Conservation (phyloP, 2,113 vertebrate species). For the Indicator maculatus region DNA sequence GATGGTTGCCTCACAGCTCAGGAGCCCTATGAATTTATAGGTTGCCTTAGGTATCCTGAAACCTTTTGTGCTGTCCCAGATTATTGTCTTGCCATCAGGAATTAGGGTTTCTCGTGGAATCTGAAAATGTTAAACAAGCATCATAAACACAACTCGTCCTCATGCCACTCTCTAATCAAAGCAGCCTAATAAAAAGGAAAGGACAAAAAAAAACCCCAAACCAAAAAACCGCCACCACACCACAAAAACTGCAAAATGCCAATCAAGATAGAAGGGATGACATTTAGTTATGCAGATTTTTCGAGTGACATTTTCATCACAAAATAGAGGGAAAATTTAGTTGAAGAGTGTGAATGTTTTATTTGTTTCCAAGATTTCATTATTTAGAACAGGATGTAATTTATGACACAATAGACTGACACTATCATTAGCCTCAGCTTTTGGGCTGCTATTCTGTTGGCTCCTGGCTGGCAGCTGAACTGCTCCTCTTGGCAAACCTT, state of each 20-base stretch:
- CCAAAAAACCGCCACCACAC: neutral
- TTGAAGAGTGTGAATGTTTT: neutral
- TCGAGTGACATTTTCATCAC: constrained; percentile 24
- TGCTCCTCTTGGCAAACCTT: neutral
- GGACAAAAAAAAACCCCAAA: neutral
- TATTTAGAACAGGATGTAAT: constrained; percentile 61
- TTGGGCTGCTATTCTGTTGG: constrained; percentile 5
- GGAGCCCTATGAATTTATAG: constrained; percentile 83
- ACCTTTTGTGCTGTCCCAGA: constrained; percentile 90
- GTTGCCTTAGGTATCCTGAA: constrained; percentile 88
- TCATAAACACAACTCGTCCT: neutral
- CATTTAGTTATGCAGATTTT: constrained; percentile 8
- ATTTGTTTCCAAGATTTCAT: constrained; percentile 57
- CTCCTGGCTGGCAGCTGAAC: neutral
- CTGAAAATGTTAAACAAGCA: constrained; percentile 67
- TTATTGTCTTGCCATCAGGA: constrained; percentile 84
- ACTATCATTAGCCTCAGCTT: neutral
- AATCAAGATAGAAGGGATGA: constrained; percentile 8
- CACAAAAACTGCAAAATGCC: neutral
- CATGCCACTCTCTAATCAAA: neutral
- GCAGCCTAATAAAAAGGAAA: neutral
- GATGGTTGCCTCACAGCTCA: constrained; percentile 82
- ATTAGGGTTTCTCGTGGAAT: constrained; percentile 71
- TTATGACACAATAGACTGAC: constrained; percentile 49
- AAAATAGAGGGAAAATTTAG: constrained; percentile 12